These are phyloP conservation scores for Dipodomys ordii DNA, from an alignment of 2,113 vertebrate genomes.

Conservation along the genomic window DNA sequence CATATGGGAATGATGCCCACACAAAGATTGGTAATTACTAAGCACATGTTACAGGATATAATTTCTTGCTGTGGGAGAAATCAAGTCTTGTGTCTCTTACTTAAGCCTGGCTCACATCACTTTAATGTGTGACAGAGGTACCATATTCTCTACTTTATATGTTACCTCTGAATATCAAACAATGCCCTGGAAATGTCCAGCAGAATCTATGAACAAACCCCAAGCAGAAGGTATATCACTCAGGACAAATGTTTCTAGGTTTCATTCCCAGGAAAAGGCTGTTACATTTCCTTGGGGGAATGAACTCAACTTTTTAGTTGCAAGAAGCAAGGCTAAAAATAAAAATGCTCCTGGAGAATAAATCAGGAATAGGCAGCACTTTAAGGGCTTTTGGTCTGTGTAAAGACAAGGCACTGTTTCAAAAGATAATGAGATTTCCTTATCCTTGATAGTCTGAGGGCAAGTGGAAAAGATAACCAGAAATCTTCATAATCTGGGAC, in stretches of 20 bases:
- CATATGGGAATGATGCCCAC: constrained; percentile 48
- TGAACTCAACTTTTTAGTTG: constrained; percentile 68
- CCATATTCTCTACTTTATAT: constrained; percentile 62
- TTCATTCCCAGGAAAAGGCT: constrained; percentile 71
- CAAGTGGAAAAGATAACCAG: constrained; percentile 56
- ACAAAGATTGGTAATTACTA: constrained; percentile 69
- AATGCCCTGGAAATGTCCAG: constrained; percentile 70
- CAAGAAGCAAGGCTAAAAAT: constrained; percentile 80
- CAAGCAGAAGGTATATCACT: constrained; percentile 26
- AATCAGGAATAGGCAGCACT: constrained; percentile 48
- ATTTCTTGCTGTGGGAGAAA: constrained; percentile 73
- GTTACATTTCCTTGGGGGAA: constrained; percentile 73
- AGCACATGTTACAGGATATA: constrained; percentile 69
- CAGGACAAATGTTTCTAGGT: constrained; percentile 69
- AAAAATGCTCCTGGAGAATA: constrained; percentile 67
- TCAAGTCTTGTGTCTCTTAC: constrained; percentile 68
- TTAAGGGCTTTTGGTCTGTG: constrained; percentile 58
- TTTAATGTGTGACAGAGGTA: constrained; percentile 75
- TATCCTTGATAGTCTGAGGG: constrained; percentile 34
- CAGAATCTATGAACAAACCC: constrained; percentile 51
- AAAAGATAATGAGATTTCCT: constrained; percentile 60
- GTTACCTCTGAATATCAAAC: constrained; percentile 72
- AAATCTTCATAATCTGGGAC: constrained; percentile 58
- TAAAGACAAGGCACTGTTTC: constrained; percentile 63
- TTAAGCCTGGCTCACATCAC: constrained; percentile 59